phyloP scores from a whole-genome alignment of 2,888 invertebrate species.

The Clitarchus hookeri region DNA sequence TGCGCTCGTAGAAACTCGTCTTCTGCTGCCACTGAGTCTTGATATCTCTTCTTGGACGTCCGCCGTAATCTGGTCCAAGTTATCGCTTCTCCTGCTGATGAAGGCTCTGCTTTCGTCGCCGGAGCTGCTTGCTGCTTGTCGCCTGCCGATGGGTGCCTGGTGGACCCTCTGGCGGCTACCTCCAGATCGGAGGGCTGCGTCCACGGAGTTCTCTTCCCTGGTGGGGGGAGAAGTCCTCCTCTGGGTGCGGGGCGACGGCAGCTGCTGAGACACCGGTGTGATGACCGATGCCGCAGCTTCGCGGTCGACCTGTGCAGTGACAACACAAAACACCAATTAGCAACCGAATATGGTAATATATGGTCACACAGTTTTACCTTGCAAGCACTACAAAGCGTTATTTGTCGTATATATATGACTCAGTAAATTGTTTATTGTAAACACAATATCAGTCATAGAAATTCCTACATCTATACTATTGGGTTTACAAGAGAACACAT shows the following conservation, averaged over 20 bases:
- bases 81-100: not conserved
- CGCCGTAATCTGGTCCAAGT: not conserved
- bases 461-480: too few relatives aligned
- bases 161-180: not conserved
- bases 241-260: not conserved
- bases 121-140: not conserved
- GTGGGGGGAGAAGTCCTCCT: not conserved
- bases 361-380: too few relatives aligned
- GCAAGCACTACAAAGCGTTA: too few relatives aligned
- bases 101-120: not conserved
- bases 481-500: too few relatives aligned
- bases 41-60: not conserved
- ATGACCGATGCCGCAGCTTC: not conserved
- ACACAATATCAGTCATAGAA: too few relatives aligned
- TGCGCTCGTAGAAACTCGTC: not conserved
- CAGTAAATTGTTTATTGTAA: too few relatives aligned
- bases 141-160: not conserved
- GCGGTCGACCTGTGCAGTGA: not conserved
- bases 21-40: not conserved
- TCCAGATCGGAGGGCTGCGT: not conserved
- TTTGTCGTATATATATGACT: too few relatives aligned
- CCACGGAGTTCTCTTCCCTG: slow-evolving; percentile 16
- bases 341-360: too few relatives aligned
- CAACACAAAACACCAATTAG: not conserved
- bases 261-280: not conserved